Evolutionary conservation across 2,797 vertebrate genomes (phyloP).

Genomic region (Darevskia nairensis): DNA sequence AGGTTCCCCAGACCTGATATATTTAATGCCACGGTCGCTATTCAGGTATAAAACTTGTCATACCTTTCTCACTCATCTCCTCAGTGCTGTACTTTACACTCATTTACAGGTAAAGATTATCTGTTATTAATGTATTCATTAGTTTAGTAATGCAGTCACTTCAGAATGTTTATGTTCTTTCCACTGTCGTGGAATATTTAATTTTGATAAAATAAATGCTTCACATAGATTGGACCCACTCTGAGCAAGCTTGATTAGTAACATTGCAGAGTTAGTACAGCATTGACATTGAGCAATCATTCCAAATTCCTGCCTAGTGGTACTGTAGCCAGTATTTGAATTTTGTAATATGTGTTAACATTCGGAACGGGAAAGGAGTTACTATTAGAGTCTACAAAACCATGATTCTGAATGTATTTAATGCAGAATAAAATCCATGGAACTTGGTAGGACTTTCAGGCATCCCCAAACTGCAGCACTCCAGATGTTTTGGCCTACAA

Average conservation of each 20-base stretch:
- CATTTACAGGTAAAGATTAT: background rate
- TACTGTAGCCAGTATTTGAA: background rate
- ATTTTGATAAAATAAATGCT: background rate
- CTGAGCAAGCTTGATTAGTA: background rate
- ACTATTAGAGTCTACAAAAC: background rate
- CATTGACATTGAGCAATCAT: background rate
- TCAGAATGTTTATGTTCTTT: background rate
- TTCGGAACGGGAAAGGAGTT: background rate
- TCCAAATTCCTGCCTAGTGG: background rate
- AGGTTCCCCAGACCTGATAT: no score
- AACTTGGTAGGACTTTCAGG: background rate
- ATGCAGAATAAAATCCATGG: background rate
- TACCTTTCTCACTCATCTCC: background rate
- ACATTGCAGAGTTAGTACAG: background rate
- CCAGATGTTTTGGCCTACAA: no score
- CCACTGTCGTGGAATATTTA: background rate
- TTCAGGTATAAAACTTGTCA: background rate
- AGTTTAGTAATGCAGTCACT: background rate
- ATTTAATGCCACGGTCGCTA: background rate
- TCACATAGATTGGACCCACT: background rate
- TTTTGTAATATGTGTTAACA: background rate
- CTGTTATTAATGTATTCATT: background rate
- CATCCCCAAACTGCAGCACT: no score
- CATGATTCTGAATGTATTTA: background rate
- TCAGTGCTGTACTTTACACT: background rate